Evolutionary conservation across 2,888 invertebrate species (phyloP).

Genomic region (Uloborus plumipes): DNA sequence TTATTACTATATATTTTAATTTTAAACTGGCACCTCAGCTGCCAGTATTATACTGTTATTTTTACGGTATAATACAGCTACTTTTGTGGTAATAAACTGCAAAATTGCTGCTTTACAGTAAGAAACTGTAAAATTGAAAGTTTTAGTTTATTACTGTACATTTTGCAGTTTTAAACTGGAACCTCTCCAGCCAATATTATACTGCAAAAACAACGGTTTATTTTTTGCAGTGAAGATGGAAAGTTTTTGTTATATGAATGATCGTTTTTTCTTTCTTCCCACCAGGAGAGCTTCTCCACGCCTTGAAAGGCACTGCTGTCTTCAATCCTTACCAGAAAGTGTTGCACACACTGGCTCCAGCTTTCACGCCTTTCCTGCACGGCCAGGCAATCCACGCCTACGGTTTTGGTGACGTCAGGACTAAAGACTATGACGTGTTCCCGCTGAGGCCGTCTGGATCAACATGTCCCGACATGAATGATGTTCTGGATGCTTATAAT

Average conservation of each 20-base stretch:
- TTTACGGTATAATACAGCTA: too few species aligned
- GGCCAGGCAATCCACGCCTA: slow-evolving; percentile 73
- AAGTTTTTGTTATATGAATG: not conserved
- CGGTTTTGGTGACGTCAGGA: slow-evolving; percentile 74
- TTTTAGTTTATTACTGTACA: too few species aligned
- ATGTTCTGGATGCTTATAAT: slow-evolving; percentile 73
- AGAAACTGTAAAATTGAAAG: too few species aligned
- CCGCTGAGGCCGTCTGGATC: slow-evolving; percentile 70
- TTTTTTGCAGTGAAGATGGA: too few species aligned
- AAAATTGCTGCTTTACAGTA: too few species aligned
- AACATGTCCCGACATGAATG: slow-evolving; percentile 70
- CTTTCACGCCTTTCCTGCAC: slow-evolving; percentile 73
- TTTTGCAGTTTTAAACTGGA: too few species aligned
- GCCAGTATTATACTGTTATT: too few species aligned
- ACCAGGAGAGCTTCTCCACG: slow-evolving; percentile 70
- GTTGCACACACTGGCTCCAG: slow-evolving; percentile 73
- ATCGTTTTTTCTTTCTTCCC: slow-evolving; percentile 69
- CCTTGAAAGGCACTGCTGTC: slow-evolving; percentile 69
- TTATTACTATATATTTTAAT: too few species aligned
- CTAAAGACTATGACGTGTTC: slow-evolving; percentile 72
- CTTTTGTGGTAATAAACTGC: too few species aligned
- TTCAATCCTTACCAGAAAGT: slow-evolving; percentile 74
- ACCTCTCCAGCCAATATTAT: too few species aligned
- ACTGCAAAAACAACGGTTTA: too few species aligned
- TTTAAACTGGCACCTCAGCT: too few species aligned